Evolutionary conservation across 2,888 invertebrate genomes (phyloP).

Genomic region (Eretmocerus hayati): DNA sequence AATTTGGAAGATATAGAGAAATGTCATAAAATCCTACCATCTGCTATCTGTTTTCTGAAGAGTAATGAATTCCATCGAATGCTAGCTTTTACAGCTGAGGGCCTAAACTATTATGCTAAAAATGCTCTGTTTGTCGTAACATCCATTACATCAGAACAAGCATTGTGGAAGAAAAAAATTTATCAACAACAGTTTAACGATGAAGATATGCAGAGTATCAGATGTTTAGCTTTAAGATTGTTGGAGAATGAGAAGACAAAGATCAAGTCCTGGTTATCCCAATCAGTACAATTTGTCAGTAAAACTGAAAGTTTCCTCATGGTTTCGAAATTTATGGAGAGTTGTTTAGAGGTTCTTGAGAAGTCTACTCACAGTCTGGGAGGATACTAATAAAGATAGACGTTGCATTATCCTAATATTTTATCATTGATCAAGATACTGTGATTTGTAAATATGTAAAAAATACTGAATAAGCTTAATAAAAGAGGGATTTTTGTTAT

Average conservation of each 20-base stretch:
- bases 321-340: slow-evolving; percentile 30
- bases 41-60: slow-evolving; percentile 57
- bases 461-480: no score
- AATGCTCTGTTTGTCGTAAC: slow-evolving; percentile 32
- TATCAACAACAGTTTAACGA: slow-evolving; percentile 29
- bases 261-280: slow-evolving; percentile 21
- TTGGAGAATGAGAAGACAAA: slow-evolving; percentile 26
- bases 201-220: slow-evolving; percentile 26
- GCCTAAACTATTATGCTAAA: slow-evolving; percentile 61
- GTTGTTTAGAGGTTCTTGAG: slow-evolving; percentile 29
- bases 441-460: no score
- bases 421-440: no score
- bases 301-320: slow-evolving; percentile 32
- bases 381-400: no score
- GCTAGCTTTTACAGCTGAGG: slow-evolving; percentile 58
- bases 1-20: slow-evolving; percentile 51
- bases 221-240: slow-evolving; percentile 27
- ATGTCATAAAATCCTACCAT: slow-evolving; percentile 41
- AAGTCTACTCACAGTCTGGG: no score
- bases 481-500: no score
- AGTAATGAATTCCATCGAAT: slow-evolving; percentile 56
- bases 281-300: slow-evolving; percentile 27
- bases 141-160: slow-evolving; percentile 23
- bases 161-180: slow-evolving; percentile 32
- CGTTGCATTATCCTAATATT: no score